Base-by-base conservation (phyloP, 2,113 vertebrate genomes). In the Anas platyrhynchos region DNA sequence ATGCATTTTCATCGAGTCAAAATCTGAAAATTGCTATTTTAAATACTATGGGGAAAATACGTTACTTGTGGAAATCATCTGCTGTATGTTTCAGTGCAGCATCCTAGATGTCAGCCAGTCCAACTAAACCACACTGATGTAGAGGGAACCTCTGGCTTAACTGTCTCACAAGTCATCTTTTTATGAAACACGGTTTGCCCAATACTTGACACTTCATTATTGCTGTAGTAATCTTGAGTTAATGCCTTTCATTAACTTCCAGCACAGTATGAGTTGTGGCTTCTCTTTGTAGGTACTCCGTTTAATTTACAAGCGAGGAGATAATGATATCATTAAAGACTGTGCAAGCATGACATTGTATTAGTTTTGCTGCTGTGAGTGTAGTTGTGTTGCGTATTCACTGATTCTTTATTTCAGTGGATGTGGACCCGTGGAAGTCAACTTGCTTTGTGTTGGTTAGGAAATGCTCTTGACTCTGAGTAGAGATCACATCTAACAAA, bases 301-400 rank as follows among this genome's bases (percentile, higher is more conserved):
- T 89, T 85, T 91, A 96, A 86, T 77, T 74, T 65, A 6, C 48
- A 86, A 91, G 44, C 67, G 54, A 95, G 79, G 31, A 79, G 48
- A 46, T 77, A 66, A 81, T n/a, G 34, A 9, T 83, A 46, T 38
- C 34, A 41, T 76, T 91, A 86, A 94, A 91, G 81, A 66, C 25
- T 65, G 36, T 87, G 32, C 50, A 76, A 86, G 62, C 61, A 11
- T 93, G 72, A 86, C 41, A 48, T 86, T 91, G 50, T 92, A 74
- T 91, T 93, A 55, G 69, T 95, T 95, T 72, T 96, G 32, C 83
- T 62, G 13, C 72, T 54, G 43, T 76, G 81, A 90, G 62, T 77
- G 63, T 85, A 91, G 61, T 83, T 88, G 52, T 68, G 84, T 88
- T 93, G 26, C 65, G 52, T 46, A 26, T 94, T 83, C 75, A 67